Percentiles rank a stretch among this genome's conserved stretches.
These are phyloP conservation scores for Mormyrus iriodes DNA, from an alignment of 2,113 vertebrate species.

Conservation along the genomic window DNA sequence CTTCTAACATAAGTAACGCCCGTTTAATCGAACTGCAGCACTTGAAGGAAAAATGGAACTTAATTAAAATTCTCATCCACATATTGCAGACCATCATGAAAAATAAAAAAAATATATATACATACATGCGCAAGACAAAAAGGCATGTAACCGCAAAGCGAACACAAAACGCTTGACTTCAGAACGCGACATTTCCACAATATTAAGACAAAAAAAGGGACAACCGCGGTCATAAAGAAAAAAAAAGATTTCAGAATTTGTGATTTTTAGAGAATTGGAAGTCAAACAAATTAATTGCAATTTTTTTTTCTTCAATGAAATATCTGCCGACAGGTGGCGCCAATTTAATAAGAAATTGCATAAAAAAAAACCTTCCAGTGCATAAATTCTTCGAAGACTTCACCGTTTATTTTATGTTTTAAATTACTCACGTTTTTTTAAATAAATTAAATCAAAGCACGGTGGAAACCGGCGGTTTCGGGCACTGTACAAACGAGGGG, in stretches of 20 bases:
- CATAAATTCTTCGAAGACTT: constrained; percentile 42
- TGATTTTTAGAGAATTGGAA: not conserved
- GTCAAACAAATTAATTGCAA: constrained; percentile 57
- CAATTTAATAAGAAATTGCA: constrained; percentile 62
- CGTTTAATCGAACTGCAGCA: not conserved
- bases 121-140: not conserved
- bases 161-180: not conserved
- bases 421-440: constrained; percentile 1
- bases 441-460: not conserved
- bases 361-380: constrained; percentile 36
- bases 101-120: not conserved
- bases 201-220: not conserved
- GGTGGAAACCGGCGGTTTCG: not conserved
- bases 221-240: not conserved
- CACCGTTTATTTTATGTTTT: too few species aligned
- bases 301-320: constrained; percentile 69
- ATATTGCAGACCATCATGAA: not conserved
- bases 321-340: constrained; percentile 79
- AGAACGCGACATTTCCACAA: not conserved
- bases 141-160: not conserved
- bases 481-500: not conserved
- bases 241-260: constrained; percentile 3
- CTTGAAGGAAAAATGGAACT: not conserved
- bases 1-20: not conserved
- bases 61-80: not conserved